Base-by-base conservation (phyloP, 2,888 invertebrate species). In the Tinea trinotella region DNA sequence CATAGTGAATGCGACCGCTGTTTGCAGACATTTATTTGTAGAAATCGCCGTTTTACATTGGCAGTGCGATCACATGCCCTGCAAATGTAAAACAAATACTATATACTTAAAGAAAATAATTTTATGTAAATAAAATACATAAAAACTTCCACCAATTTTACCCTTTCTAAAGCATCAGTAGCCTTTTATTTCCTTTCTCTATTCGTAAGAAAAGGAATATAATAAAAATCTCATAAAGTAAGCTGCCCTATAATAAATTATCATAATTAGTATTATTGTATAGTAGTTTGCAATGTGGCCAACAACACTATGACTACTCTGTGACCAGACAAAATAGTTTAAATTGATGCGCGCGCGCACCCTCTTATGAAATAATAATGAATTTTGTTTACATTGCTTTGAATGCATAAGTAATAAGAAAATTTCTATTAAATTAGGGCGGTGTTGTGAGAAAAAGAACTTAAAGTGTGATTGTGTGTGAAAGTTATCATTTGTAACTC, bases 211-310 rank as follows among this genome's bases (percentile, higher is more conserved):
- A 2, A 30, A 10, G 2, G 2, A 30, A 30, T 30, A 30, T 30
- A 30, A 30, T 30, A 30, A 30, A 30, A 30, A 30, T 40, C 17
- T 40, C 3, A 40, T 40, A 40, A 40, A 40, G 2, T 12, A 19
- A 2, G 46, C 7, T 19, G 7, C 46, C 46, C 46, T n/a, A n/a
- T 15, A 19, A 46, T 46, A 75, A 77, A 83, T 83, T 82, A 79
- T 56, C 80, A 82, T 82, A 82, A 83, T 83, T 82, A 83, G 82
- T 54, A 59, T 66, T 74, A 82, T 84, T 83, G 79, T 83, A 71
- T 62, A 61, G 62, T 71, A 71, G 78, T 80, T 79, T 74, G 79
- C 74, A 74, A 65, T 71, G 78, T 77, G 80, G 74, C 77, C 19
- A 19, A 19, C 10, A 15, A 15, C 40, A 40, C 15, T 40, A 40